phyloP scores from a whole-genome alignment of 2,888 invertebrate species.

The Drosophila affinis region DNA sequence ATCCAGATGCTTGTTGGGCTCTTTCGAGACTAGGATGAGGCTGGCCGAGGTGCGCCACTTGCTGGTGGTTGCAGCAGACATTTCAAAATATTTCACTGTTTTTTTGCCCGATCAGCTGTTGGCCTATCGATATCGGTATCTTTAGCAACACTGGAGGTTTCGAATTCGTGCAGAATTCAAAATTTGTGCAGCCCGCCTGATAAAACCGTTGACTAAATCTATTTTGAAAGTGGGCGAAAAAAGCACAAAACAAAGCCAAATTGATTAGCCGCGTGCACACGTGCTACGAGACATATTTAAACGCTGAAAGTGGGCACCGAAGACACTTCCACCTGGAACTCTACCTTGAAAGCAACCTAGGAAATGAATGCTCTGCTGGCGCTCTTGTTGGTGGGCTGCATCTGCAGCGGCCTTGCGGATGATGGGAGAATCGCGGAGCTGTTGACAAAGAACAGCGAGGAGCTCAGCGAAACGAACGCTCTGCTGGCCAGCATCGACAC shows the following conservation, averaged over 20 bases:
- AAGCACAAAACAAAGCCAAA: not conserved
- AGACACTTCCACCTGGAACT: slow-evolving; percentile 37
- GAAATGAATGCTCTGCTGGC: slow-evolving; percentile 43
- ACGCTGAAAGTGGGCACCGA: not conserved
- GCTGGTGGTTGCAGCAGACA: not conserved
- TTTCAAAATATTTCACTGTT: not conserved
- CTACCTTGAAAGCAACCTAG: slow-evolving; percentile 24
- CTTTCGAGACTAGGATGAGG: slow-evolving; percentile 85
- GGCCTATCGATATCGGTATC: slow-evolving; percentile 16
- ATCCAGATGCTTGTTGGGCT: slow-evolving; percentile 29
- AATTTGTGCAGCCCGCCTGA: slow-evolving; percentile 2
- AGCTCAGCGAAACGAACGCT: slow-evolving; percentile 44
- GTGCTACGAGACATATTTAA: slow-evolving; percentile 59
- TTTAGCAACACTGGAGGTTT: slow-evolving; percentile 45
- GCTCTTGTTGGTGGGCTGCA: slow-evolving; percentile 26
- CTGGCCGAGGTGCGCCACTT: slow-evolving; percentile 87
- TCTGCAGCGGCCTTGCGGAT: not conserved
- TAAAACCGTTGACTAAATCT: slow-evolving; percentile 1
- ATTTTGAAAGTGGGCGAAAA: not conserved
- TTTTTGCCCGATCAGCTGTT: slow-evolving; percentile 31
- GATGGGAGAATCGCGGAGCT: slow-evolving; percentile 21
- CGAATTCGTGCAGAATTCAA: slow-evolving; percentile 52
- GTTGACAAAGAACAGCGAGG: slow-evolving; percentile 37
- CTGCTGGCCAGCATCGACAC: slow-evolving; percentile 36
- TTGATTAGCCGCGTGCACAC: slow-evolving; percentile 47